Evolutionary conservation across 37 sponge, comb jelly and placozoan genomes (phyloP), one percentile per base, ranked within the genome.

Genomic region (Bolinopsis microptera): DNA sequence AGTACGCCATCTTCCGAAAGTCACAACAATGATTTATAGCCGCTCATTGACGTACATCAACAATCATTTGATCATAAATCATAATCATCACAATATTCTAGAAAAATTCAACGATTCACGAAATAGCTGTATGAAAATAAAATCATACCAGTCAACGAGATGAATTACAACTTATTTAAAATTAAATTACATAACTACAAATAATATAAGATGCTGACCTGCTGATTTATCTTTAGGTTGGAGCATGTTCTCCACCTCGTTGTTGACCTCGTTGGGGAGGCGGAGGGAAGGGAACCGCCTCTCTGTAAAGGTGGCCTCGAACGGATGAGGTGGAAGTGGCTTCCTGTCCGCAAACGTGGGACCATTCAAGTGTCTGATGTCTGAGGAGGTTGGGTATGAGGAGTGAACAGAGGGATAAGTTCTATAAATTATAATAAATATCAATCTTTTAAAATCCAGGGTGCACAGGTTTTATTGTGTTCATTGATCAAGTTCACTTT

Each of bases 301-400:
- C 30, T 70, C 74, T 8, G 74, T 70, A n/a, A 70, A 70, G 74
- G 74, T 70, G 26, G 74, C 74, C 21, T 70, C 74, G 74, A 70
- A 70, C 24, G 74, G 74, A n/a, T 70, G 74, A 28, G 74, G 74
- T 3, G 74, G 74, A 3, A 70, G 74, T 3, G 74, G 74, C 26
- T 26, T 70, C 30, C 74, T 70, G 74, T 70, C 74, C 25, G 74
- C 74, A 26, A 70, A 70, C 25, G 74, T 70, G 30, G 74, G 74
- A 5, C 74, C 74, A 5, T 70, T 8, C 74, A 70, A n/a, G 30
- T 70, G 74, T 26, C 30, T 22, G 28, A 70, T 22, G 21, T 70
- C 74, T 70, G 74, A 22, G 30, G 74, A 26, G 74, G 74, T 24
- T 3, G 3, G 74, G 74, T 70, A n/a, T 61, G 9, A 18, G n/a